These are phyloP conservation scores for Clanis bilineata DNA, from an alignment of 2,888 invertebrate species.

Conservation along the genomic window DNA sequence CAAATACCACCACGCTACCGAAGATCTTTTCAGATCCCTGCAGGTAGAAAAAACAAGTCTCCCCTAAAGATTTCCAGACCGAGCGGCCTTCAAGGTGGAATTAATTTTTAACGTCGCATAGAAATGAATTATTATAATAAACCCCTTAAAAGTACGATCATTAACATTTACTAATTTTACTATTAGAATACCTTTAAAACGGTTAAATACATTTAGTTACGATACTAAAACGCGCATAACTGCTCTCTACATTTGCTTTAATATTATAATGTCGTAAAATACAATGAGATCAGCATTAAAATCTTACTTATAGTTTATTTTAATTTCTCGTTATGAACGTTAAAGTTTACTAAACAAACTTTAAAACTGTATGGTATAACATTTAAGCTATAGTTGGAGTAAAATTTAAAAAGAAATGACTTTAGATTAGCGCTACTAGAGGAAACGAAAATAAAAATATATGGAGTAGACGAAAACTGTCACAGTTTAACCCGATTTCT, in stretches of 20 bases:
- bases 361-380: no score
- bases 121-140: neutral
- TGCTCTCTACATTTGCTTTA: neutral
- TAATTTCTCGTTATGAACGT: neutral
- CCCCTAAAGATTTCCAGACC: no score
- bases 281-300: neutral
- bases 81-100: neutral
- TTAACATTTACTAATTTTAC: conserved; percentile 2
- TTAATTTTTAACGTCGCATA: neutral
- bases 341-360: no score
- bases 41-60: no score
- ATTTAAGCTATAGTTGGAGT: no score
- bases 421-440: no score
- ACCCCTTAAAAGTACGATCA: neutral
- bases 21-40: no score
- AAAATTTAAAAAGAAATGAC: no score
- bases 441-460: no score
- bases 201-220: neutral
- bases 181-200: conserved; percentile 10
- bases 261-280: neutral
- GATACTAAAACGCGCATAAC: neutral
- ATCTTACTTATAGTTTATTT: neutral
- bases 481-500: no score
- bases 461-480: no score
- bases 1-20: no score